Conservation (phyloP, 1,140 invertebrate species). For the Drosophila miranda region DNA sequence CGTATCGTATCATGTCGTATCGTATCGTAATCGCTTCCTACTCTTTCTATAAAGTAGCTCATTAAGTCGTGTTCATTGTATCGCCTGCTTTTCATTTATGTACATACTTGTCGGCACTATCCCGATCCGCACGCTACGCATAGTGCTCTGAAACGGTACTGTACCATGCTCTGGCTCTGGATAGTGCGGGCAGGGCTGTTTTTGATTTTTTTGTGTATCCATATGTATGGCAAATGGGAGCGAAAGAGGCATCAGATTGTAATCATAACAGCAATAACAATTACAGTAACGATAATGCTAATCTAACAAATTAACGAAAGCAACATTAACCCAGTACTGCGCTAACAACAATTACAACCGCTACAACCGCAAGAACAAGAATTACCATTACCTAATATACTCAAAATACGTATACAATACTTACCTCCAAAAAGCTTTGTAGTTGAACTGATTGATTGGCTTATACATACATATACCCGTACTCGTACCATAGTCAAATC, state of each 20-base stretch:
- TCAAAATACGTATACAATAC: slow-evolving; percentile 45
- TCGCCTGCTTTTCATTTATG: slow-evolving; percentile 51
- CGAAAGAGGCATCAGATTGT: slow-evolving; percentile 82
- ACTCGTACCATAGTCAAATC: background rate
- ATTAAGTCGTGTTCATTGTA: slow-evolving; percentile 42
- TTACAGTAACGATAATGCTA: slow-evolving; percentile 44
- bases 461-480: slow-evolving; percentile 27
- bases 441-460: slow-evolving; percentile 76
- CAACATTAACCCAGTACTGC: slow-evolving; percentile 30
- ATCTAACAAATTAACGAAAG: slow-evolving; percentile 25
- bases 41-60: slow-evolving; percentile 27
- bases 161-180: background rate
- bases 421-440: slow-evolving; percentile 58
- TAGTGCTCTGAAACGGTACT: too few species aligned
- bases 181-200: background rate
- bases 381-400: slow-evolving; percentile 19
- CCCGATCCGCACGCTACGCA: too few species aligned
- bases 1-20: slow-evolving; percentile 4
- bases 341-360: slow-evolving; percentile 26
- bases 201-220: slow-evolving; percentile 62
- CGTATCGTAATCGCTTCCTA: slow-evolving; percentile 32
- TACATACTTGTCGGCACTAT: background rate
- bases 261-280: slow-evolving; percentile 63
- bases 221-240: slow-evolving; percentile 81
- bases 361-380: slow-evolving; percentile 28